Evolutionary conservation across 2,888 invertebrate species (phyloP).

Genomic region (Calliphora vomitoria): DNA sequence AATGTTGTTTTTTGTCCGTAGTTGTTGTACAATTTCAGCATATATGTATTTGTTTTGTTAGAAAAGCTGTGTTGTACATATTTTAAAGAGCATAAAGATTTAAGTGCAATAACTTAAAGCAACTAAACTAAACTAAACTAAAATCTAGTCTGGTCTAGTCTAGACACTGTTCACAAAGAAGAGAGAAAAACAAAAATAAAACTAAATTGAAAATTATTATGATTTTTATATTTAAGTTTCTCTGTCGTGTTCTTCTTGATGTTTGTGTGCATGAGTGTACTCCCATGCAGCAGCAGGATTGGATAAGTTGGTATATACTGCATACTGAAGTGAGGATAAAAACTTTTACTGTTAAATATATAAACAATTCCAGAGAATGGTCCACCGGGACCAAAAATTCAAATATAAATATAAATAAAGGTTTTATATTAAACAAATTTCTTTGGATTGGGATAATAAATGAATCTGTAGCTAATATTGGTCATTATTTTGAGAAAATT

Average conservation of each 20-base stretch:
- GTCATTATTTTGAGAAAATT: too few relatives aligned
- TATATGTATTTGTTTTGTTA: not conserved
- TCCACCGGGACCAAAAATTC: too few relatives aligned
- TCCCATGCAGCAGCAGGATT: not conserved
- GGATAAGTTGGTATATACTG: not conserved
- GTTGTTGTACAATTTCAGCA: slow-evolving; percentile 8
- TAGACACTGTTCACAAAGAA: slow-evolving; percentile 52
- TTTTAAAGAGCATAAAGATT: slow-evolving; percentile 27
- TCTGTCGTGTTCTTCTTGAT: slow-evolving; percentile 1
- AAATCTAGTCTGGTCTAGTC: slow-evolving; percentile 64
- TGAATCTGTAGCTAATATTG: too few relatives aligned
- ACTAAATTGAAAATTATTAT: slow-evolving; percentile 66
- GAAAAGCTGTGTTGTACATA: not conserved
- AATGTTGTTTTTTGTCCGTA: not conserved
- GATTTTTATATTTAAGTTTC: slow-evolving; percentile 31
- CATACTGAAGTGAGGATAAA: too few relatives aligned
- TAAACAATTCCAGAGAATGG: too few relatives aligned
- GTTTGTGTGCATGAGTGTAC: not conserved
- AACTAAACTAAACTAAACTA: not conserved
- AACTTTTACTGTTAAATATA: too few relatives aligned
- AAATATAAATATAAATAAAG: too few relatives aligned
- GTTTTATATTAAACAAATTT: too few relatives aligned
- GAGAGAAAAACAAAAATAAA: slow-evolving; percentile 39
- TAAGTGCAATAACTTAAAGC: slow-evolving; percentile 24
- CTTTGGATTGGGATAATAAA: too few relatives aligned